These are phyloP conservation scores for Megathymus violae DNA, from an alignment of 1,140 invertebrate genomes.

Conservation along the genomic window DNA sequence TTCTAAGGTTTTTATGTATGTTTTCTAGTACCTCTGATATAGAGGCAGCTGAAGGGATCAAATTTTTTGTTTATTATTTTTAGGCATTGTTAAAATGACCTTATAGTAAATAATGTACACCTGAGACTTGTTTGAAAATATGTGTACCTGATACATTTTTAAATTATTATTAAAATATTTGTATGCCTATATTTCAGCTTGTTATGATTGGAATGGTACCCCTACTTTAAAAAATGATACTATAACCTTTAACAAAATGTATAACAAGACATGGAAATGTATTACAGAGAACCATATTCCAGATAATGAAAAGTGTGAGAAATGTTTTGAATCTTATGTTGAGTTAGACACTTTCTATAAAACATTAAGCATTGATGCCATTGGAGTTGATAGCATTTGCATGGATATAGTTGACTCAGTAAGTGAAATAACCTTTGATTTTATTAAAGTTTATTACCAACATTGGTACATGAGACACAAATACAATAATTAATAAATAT, in stretches of 20 bases:
- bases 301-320: constrained; percentile 75
- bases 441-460: constrained; percentile 31
- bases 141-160: no score
- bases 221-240: constrained; percentile 78
- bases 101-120: no score
- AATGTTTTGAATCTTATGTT: constrained; percentile 82
- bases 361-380: constrained; percentile 80
- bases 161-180: constrained; percentile 22
- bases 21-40: no score
- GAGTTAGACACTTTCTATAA: constrained; percentile 82
- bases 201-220: constrained; percentile 76
- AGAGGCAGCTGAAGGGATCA: no score
- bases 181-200: constrained; percentile 73
- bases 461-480: no score
- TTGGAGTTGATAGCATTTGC: constrained; percentile 84
- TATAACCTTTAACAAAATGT: constrained; percentile 75
- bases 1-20: no score
- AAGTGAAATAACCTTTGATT: constrained; percentile 49
- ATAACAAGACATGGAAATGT: constrained; percentile 76
- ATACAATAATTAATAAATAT: constrained; percentile 9
- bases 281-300: constrained; percentile 63
- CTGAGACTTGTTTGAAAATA: no score
- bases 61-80: no score
- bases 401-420: constrained; percentile 86
- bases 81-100: no score